These are phyloP conservation scores for Porites evermanni DNA, from an alignment of 92 coral and sea anemone species.

Conservation along the genomic window DNA sequence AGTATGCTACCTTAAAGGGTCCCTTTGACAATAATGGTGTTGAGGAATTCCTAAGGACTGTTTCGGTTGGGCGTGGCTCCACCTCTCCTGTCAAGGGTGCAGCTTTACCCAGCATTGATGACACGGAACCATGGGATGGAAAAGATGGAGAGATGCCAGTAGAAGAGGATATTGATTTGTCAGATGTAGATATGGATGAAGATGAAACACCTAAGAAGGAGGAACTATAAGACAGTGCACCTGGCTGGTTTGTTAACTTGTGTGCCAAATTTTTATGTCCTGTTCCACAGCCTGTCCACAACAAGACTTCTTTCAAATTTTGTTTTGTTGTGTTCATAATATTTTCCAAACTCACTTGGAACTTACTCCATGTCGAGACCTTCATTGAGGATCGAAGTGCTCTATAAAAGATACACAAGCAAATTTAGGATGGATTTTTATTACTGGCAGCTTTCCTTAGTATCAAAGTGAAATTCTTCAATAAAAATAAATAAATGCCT, in stretches of 20 bases:
- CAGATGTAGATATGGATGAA: conserved; percentile 93
- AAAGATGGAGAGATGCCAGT: conserved; percentile 93
- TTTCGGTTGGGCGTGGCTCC: conserved; percentile 97
- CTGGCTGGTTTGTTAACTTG: background rate
- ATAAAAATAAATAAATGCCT: background rate
- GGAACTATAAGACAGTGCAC: conserved; percentile 57
- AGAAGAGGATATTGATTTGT: conserved; percentile 94
- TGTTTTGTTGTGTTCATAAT: background rate
- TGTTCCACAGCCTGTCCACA: background rate
- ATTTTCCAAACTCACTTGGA: background rate
- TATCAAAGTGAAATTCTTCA: conserved; percentile 5
- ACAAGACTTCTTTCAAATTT: background rate
- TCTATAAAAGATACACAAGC: background rate
- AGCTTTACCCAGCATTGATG: conserved; percentile 74
- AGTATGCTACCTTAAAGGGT: conserved; percentile 81
- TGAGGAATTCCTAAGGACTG: conserved; percentile 93
- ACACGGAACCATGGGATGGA: conserved; percentile 90
- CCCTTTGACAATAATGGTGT: conserved; percentile 92
- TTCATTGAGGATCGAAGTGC: background rate
- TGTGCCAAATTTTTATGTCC: background rate
- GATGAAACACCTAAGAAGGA: conserved; percentile 80
- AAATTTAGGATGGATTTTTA: background rate
- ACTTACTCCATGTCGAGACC: background rate
- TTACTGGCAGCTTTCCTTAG: background rate
- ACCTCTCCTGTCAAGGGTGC: conserved; percentile 85